Evolutionary conservation across 1,140 invertebrate species (phyloP).

Genomic region (Drosophila baimaii): DNA sequence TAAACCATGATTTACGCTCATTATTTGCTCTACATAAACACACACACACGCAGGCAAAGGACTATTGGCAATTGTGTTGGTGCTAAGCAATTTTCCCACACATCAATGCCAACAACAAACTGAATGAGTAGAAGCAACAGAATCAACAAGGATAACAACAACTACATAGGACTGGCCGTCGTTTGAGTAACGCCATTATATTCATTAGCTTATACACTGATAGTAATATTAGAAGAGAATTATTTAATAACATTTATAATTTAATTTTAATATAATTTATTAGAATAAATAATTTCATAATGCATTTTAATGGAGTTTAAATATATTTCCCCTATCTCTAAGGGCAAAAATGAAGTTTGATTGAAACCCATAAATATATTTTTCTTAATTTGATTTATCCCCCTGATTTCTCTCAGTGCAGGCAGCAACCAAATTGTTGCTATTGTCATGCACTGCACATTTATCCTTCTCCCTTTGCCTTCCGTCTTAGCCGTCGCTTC

Average conservation of each 20-base stretch:
- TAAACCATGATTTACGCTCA: conserved; percentile 82
- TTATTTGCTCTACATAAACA: conserved; percentile 64
- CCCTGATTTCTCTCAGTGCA: background rate
- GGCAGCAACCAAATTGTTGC: conserved; percentile 67
- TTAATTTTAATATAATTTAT: too few species aligned
- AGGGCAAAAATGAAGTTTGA: background rate
- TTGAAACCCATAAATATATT: too few species aligned
- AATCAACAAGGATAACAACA: conserved; percentile 26
- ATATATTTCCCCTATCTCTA: background rate
- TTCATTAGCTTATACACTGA: conserved; percentile 64
- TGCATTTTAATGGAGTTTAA: too few species aligned
- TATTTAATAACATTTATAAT: too few species aligned
- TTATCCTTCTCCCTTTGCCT: conserved; percentile 3
- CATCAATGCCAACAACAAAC: conserved; percentile 63
- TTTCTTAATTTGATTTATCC: background rate
- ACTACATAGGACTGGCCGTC: conserved; percentile 38
- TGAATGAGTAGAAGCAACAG: conserved; percentile 27
- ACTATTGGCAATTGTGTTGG: conserved; percentile 53
- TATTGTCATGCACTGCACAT: conserved; percentile 76
- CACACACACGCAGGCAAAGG: conserved; percentile 22
- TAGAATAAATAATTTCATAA: too few species aligned
- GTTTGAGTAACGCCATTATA: conserved; percentile 81
- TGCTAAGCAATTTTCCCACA: conserved; percentile 65
- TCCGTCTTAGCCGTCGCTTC: conserved; percentile 10
- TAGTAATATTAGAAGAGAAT: too few species aligned